A percentile compares a stretch with the other conserved stretches of the same genome.
Conservation (phyloP, 2,888 invertebrate species). For the Ferdinandea cuprea region DNA sequence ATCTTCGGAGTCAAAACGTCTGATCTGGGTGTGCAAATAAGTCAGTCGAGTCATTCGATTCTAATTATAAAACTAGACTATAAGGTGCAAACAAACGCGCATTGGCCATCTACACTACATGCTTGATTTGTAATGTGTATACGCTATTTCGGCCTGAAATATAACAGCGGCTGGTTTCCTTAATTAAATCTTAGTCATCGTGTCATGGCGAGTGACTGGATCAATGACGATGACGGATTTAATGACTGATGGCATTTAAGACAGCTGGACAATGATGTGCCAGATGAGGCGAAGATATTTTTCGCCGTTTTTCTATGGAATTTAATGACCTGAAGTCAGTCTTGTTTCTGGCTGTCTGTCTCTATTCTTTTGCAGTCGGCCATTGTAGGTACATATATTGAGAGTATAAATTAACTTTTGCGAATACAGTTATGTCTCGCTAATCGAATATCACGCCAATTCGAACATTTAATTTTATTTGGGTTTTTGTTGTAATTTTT, state of each 20-base stretch:
- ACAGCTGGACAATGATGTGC: slow-evolving; percentile 36
- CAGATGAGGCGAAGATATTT: slow-evolving; percentile 23
- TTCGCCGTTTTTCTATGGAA: background rate
- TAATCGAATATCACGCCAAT: too few species aligned
- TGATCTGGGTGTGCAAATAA: slow-evolving; percentile 27
- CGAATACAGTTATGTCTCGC: too few species aligned
- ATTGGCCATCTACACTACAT: slow-evolving; percentile 19
- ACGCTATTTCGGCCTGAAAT: slow-evolving; percentile 21
- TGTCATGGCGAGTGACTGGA: background rate
- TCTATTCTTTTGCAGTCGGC: background rate
- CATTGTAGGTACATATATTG: slow-evolving; percentile 23
- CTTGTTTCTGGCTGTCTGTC: background rate
- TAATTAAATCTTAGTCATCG: slow-evolving; percentile 1
- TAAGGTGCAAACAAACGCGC: background rate
- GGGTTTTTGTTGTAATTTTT: too few species aligned
- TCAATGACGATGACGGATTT: slow-evolving; percentile 13
- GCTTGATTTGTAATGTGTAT: slow-evolving; percentile 34
- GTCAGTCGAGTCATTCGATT: slow-evolving; percentile 12
- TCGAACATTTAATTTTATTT: too few species aligned
- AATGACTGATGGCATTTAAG: slow-evolving; percentile 39
- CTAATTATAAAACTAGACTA: slow-evolving; percentile 32
- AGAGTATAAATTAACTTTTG: slow-evolving; percentile 28
- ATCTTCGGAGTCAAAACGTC: slow-evolving; percentile 39
- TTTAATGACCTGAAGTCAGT: slow-evolving; percentile 21
- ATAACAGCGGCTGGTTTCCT: background rate